These are phyloP conservation scores for Gila orcuttii DNA, from an alignment of 2,113 vertebrate species.

Conservation along the genomic window DNA sequence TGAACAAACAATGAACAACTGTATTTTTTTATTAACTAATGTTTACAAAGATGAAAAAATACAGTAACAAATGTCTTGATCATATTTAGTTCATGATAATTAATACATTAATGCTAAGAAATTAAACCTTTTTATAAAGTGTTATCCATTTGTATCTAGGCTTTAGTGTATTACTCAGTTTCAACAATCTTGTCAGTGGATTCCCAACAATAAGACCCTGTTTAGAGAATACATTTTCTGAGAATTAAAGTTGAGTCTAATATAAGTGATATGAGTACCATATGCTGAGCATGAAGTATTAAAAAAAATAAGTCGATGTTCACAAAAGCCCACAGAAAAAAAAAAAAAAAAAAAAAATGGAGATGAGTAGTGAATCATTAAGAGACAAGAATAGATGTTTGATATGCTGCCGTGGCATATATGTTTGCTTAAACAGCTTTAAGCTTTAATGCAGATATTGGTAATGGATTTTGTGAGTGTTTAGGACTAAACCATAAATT, in stretches of 20 bases:
- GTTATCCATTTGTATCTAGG: background rate
- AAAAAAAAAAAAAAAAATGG: background rate
- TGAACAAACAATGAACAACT: no score
- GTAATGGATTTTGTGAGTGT: conserved; percentile 25
- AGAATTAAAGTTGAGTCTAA: background rate
- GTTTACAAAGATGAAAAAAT: no score
- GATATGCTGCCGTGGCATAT: background rate
- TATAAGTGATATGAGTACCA: background rate
- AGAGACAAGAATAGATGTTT: background rate
- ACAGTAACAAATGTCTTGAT: no score
- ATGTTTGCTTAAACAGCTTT: conserved; percentile 20
- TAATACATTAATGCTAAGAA: no score
- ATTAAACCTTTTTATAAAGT: no score
- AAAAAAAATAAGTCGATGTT: background rate
- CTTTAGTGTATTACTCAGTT: background rate
- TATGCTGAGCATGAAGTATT: background rate
- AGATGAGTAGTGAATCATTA: conserved; percentile 1
- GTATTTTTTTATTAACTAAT: no score
- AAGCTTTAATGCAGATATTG: conserved; percentile 17
- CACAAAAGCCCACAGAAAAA: background rate
- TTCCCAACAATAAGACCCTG: background rate
- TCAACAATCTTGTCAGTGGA: background rate
- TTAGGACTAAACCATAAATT: conserved; percentile 23
- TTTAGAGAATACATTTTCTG: background rate
- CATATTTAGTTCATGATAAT: no score